Percentiles rank a stretch among this genome's conserved stretches.
These are phyloP conservation scores for Popillia japonica DNA, from an alignment of 1,140 invertebrate genomes.

Conservation along the genomic window DNA sequence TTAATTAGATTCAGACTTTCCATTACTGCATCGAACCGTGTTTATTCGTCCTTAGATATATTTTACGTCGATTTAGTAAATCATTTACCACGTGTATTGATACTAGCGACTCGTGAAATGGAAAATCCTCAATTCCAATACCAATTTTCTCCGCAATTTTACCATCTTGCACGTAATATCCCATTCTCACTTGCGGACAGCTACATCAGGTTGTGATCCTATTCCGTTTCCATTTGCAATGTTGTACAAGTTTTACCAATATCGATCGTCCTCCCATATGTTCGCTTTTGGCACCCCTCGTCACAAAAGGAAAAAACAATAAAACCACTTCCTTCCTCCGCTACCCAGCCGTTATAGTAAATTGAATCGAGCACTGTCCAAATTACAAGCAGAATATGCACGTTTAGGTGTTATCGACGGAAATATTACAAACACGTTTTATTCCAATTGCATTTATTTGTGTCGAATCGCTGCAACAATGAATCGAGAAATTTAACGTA, in stretches of 20 bases:
- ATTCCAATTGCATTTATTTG: too few relatives aligned
- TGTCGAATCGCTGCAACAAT: too few relatives aligned
- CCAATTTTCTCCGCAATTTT: not conserved
- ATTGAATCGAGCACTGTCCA: not conserved
- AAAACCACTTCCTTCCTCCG: conserved; percentile 28
- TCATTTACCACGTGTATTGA: not conserved
- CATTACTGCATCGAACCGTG: too few relatives aligned
- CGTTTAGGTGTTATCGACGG: not conserved
- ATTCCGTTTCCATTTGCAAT: conserved; percentile 4
- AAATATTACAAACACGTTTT: too few relatives aligned
- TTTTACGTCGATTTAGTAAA: not conserved
- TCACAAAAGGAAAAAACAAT: conserved; percentile 23
- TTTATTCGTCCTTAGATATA: too few relatives aligned
- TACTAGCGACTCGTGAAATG: not conserved
- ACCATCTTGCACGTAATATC: not conserved
- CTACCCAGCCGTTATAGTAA: not conserved
- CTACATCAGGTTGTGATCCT: not conserved
- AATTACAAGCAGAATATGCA: not conserved
- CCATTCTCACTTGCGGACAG: not conserved
- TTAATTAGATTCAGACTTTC: too few relatives aligned
- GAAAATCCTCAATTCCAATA: not conserved
- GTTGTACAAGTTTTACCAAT: conserved; percentile 13
- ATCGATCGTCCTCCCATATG: conserved; percentile 32
- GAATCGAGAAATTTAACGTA: too few relatives aligned
- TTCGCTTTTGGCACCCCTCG: not conserved